Evolutionary conservation across 2,888 invertebrate species (phyloP).

Genomic region (Malthinus flaveolus): DNA sequence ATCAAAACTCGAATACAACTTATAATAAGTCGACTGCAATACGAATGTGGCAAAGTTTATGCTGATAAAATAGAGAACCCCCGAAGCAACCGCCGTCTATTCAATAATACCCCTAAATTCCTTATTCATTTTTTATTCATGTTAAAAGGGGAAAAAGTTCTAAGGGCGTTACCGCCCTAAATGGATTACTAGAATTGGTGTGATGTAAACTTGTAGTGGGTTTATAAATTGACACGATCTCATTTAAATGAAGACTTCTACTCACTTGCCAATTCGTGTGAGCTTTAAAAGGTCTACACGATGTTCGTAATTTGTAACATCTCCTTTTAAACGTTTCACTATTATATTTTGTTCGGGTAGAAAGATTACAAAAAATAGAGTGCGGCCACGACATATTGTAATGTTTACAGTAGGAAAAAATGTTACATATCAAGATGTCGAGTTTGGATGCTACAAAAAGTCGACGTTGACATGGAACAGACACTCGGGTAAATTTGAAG

Average conservation of each 20-base stretch:
- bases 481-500: conserved; percentile 2
- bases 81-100: conserved; percentile 29
- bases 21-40: conserved; percentile 33
- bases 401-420: conserved; percentile 18
- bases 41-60: conserved; percentile 26
- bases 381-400: conserved; percentile 4
- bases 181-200: conserved; percentile 29
- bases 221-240: conserved; percentile 26
- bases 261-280: neutral
- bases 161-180: conserved; percentile 23
- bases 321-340: neutral
- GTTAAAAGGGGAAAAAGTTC: conserved; percentile 28
- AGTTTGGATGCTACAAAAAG: conserved; percentile 16
- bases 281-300: neutral
- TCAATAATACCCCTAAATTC: conserved; percentile 38
- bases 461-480: conserved; percentile 19
- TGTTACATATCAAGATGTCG: conserved; percentile 23
- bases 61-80: conserved; percentile 26
- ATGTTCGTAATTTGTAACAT: neutral
- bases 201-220: conserved; percentile 28
- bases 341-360: neutral
- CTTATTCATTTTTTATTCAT: conserved; percentile 39
- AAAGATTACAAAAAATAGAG: neutral
- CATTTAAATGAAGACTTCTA: conserved; percentile 10
- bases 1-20: conserved; percentile 31